Percentiles rank a stretch among this genome's conserved stretches.
Conservation (phyloP, 2,113 vertebrate species). For the Oryzias celebensis region DNA sequence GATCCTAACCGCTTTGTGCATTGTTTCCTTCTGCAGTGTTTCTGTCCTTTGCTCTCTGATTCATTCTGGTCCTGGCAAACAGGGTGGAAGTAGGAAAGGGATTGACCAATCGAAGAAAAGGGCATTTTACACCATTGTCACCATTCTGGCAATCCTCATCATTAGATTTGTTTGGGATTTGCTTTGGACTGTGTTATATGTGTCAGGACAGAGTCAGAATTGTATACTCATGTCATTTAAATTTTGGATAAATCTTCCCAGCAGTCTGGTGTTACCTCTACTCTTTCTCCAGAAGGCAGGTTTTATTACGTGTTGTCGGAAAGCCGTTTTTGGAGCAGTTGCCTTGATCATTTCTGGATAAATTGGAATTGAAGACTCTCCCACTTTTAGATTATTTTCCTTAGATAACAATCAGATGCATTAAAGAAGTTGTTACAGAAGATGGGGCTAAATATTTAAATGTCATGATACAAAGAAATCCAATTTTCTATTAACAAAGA, state of each 20-base stretch:
- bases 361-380: too few relatives aligned
- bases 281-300: neutral
- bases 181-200: neutral
- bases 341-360: too few relatives aligned
- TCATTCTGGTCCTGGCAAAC: neutral
- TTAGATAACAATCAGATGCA: too few relatives aligned
- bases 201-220: accelerated
- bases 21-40: neutral
- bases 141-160: neutral
- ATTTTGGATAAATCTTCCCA: neutral
- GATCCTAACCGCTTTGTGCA: accelerated
- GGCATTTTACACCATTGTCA: neutral
- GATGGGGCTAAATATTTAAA: too few relatives aligned
- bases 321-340: too few relatives aligned
- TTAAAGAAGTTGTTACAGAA: too few relatives aligned
- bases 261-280: neutral
- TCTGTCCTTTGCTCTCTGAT: neutral
- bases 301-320: too few relatives aligned
- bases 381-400: too few relatives aligned
- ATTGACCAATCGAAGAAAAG: neutral
- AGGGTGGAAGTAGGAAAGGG: accelerated
- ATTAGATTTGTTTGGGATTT: neutral
- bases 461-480: too few relatives aligned
- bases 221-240: neutral
- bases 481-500: too few relatives aligned